Base-by-base conservation (phyloP, 2,888 invertebrate species). In the Luperina testacea region DNA sequence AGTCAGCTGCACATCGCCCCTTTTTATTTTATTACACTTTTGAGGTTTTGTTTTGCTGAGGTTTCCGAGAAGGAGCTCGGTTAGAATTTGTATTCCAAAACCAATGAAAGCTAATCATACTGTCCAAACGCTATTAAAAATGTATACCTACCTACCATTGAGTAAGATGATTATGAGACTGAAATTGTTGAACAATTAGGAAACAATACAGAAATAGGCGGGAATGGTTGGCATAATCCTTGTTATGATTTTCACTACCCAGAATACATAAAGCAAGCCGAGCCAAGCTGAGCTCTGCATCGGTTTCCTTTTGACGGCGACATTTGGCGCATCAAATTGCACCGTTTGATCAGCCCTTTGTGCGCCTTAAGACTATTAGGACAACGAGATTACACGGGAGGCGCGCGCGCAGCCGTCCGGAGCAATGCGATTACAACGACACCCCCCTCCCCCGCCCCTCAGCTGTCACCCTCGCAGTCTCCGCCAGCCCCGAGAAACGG, bases 311-410 rank as follows among this genome's bases (percentile, higher is more conserved):
- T 78, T 51, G 76, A 76, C 77, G 67, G 70, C 92, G 95, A 96
- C 96, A 96, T 96, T 96, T 96, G 96, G 96, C 92, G 94, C 92
- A 91, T 94, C 92, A 94, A 95, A 95, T 95, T 95, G 94, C 92
- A 90, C 91, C 95, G 95, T 95, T 95, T 95, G 95, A 95, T 94
- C 94, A 92, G 94, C 91, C 95, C 95, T 95, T 96, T 96, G 95
- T 95, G 89, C 92, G 94, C 93, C 93, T 93, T 96, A 96, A 96
- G 95, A 95, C 95, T 93, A 95, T 96, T 96, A 96, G 91, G 89
- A 93, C 93, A 96, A 96, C 93, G 91, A 94, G 96, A 96, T 96
- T 95, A 96, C 89, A 92, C 93, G 94, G 93, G 90, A 91, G 92
- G 92, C 94, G 95, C 94, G 92, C 92, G 95, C 95, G 94, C 95